phyloP scores from a whole-genome alignment of 2,888 invertebrate genomes.

The Augochlorella aurata region DNA sequence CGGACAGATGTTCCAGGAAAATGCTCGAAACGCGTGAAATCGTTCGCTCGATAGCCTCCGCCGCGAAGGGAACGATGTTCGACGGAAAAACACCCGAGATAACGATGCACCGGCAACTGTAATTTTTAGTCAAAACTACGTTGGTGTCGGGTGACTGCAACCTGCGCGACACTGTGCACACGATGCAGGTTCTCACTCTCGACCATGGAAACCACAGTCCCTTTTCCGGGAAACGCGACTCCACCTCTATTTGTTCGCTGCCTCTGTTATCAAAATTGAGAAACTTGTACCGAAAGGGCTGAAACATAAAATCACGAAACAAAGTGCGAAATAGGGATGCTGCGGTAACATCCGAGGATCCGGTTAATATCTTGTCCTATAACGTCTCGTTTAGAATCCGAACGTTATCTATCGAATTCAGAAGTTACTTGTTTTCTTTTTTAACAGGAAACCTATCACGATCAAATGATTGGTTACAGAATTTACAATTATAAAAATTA shows the following conservation, averaged over 20 bases:
- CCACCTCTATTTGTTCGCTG: not conserved
- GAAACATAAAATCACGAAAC: too few species aligned
- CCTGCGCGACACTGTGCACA: constrained; percentile 40
- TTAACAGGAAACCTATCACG: not conserved
- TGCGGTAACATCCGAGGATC: too few species aligned
- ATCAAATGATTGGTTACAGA: too few species aligned
- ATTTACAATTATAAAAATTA: too few species aligned
- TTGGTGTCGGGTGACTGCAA: constrained; percentile 29
- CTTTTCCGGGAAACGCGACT: not conserved
- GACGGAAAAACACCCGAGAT: not conserved
- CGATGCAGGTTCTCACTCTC: constrained; percentile 23
- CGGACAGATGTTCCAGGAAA: constrained; percentile 42
- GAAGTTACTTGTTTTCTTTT: too few species aligned
- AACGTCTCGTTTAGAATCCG: too few species aligned
- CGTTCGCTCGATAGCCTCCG: constrained; percentile 11
- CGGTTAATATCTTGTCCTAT: too few species aligned
- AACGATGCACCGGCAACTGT: not conserved
- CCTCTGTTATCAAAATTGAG: too few species aligned
- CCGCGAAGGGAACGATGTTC: not conserved
- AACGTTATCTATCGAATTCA: not conserved
- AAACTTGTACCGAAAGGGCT: too few species aligned
- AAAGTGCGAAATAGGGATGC: too few species aligned
- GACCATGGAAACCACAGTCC: not conserved
- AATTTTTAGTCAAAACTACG: constrained; percentile 40
- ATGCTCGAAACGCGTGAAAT: constrained; percentile 38